These are phyloP conservation scores for Drosophila pallidifrons DNA, from an alignment of 1,140 invertebrate genomes.

Conservation along the genomic window DNA sequence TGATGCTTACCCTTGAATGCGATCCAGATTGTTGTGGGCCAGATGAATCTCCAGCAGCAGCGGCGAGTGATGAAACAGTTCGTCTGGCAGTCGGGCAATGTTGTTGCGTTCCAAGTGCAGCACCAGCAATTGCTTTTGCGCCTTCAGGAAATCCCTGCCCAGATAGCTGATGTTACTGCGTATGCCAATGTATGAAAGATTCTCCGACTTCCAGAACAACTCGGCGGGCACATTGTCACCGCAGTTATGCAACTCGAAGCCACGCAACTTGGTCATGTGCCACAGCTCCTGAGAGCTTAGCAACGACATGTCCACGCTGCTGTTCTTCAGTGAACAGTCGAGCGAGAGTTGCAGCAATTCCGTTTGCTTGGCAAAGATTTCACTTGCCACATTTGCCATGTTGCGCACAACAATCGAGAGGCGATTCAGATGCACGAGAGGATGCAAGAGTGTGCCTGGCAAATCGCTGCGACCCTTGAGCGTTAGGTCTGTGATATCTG, in stretches of 20 bases:
- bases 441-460: constrained; percentile 55
- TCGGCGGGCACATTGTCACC: constrained; percentile 69
- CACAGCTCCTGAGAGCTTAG: constrained; percentile 66
- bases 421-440: constrained; percentile 43
- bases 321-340: constrained; percentile 67
- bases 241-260: constrained; percentile 65
- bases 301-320: constrained; percentile 69
- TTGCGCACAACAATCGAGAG: constrained; percentile 62
- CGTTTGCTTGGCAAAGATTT: constrained; percentile 64
- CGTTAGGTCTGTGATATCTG: constrained; percentile 50
- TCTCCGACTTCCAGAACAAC: constrained; percentile 69
- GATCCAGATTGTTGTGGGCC: constrained; percentile 69
- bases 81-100: constrained; percentile 64
- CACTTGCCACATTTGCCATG: constrained; percentile 58
- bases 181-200: constrained; percentile 66
- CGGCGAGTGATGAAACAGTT: constrained; percentile 59
- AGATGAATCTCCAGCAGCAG: constrained; percentile 61
- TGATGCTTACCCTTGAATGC: constrained; percentile 60
- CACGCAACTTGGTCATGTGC: constrained; percentile 65
- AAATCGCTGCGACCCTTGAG: constrained; percentile 64
- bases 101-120: constrained; percentile 61
- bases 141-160: constrained; percentile 61
- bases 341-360: constrained; percentile 55
- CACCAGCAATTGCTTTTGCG: constrained; percentile 57
- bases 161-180: constrained; percentile 71